Conservation (phyloP, 1,140 invertebrate species). For the Bombus waltoni region DNA sequence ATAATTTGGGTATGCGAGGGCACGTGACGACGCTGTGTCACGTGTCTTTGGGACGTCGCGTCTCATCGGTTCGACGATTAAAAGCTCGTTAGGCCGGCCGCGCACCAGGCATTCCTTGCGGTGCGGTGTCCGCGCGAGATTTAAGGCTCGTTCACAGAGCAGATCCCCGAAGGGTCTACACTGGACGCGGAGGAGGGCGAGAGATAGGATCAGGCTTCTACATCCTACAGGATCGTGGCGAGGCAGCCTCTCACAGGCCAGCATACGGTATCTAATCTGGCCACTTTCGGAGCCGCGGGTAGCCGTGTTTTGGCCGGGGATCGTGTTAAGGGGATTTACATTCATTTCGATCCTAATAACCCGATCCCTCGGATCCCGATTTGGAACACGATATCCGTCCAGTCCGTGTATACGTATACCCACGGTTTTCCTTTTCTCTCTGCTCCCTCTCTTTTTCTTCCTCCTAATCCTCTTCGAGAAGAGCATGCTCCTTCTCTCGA, state of each 20-base stretch:
- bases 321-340: slow-evolving; percentile 84
- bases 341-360: slow-evolving; percentile 83
- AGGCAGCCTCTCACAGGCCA: slow-evolving; percentile 48
- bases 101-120: slow-evolving; percentile 61
- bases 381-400: slow-evolving; percentile 81
- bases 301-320: slow-evolving; percentile 82
- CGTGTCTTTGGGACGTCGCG: slow-evolving; percentile 53
- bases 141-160: slow-evolving; percentile 54
- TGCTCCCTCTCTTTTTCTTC: not conserved
- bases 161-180: not conserved
- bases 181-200: slow-evolving; percentile 39
- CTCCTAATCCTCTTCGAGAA: not conserved
- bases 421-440: slow-evolving; percentile 22
- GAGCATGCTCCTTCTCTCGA: not conserved
- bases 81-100: slow-evolving; percentile 63
- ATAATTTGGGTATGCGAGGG: slow-evolving; percentile 49
- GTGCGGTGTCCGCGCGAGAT: slow-evolving; percentile 45
- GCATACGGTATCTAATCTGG: slow-evolving; percentile 79
- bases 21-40: slow-evolving; percentile 63
- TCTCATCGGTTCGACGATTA: slow-evolving; percentile 60
- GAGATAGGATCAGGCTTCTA: slow-evolving; percentile 68
- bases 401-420: slow-evolving; percentile 53
- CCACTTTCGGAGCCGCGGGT: slow-evolving; percentile 80
- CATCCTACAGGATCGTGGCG: slow-evolving; percentile 67
- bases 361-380: slow-evolving; percentile 81